Evolutionary conservation across 2,113 vertebrate species (phyloP), one percentile per base, ranked within the genome.

Genomic region (Chinchilla lanigera): DNA sequence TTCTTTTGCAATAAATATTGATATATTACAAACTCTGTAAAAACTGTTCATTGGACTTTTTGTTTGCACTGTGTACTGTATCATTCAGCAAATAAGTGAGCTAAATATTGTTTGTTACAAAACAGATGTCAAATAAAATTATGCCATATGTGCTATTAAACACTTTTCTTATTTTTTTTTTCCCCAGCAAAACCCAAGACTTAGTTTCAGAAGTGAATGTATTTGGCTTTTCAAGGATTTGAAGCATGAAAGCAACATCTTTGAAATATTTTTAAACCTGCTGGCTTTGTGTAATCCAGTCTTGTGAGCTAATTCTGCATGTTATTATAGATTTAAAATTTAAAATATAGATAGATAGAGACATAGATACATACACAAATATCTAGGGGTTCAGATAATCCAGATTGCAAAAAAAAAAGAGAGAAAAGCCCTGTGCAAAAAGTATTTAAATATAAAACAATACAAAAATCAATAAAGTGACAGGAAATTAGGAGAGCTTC

Each of bases 51-150:
- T 99, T 99, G 99, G 98, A 99, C 99, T 98, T 99, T 98, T 98
- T 99, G 98, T 99, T 98, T 99, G 98, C 98, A 98, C 98, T 98
- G 98, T 98, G 98, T 98, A 98, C 98, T 99, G 98, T 98, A 98
- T 98, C 98, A 98, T 98, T 99, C 98, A 98, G 98, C 98, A 99
- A 99, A 99, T 99, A 99, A 99, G 98, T 99, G 98, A 99, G 98
- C 99, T 99, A 99, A 99, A 99, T 99, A 99, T 99, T 99, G 99
- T 99, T 99, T 99, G 98, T 99, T 99, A 98, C 98, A 99, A 99
- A 99, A 99, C 99, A 99, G 99, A 99, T 99, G 99, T 99, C 99
- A 99, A 98, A 99, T 99, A 98, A 99, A 99, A 99, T 99, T 99
- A 98, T 99, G 98, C 99, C 99, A 99, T 99, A 99, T 99, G 99